phyloP scores from a whole-genome alignment of 2,797 vertebrate genomes.

The Echiichthys vipera region DNA sequence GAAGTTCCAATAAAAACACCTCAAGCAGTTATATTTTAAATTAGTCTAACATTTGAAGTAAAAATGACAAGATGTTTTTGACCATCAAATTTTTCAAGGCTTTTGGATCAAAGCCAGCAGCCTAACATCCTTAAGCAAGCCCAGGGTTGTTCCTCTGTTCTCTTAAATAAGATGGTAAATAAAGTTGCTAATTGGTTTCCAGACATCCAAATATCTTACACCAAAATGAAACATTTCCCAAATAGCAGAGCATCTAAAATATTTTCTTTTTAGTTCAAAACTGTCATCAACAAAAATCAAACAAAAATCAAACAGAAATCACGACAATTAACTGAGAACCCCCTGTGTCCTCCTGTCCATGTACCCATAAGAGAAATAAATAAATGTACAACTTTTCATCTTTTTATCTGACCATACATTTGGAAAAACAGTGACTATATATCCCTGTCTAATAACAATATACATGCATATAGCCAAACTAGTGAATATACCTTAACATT shows the following conservation, averaged over 20 bases:
- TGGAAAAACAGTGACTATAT: background rate
- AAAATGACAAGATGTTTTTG: slow-evolving; percentile 24
- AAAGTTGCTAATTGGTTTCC: slow-evolving; percentile 44
- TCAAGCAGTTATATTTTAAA: background rate
- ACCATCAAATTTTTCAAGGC: slow-evolving; percentile 4
- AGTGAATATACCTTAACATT: background rate
- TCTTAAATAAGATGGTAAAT: slow-evolving; percentile 22
- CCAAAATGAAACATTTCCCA: slow-evolving; percentile 24
- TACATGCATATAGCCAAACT: background rate
- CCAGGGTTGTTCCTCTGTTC: slow-evolving; percentile 45
- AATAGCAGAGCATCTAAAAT: slow-evolving; percentile 2
- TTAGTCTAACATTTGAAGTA: slow-evolving; percentile 10
- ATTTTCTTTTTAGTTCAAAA: slow-evolving; percentile 15
- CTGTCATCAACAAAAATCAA: slow-evolving; percentile 17
- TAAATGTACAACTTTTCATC: background rate
- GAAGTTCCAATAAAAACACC: background rate
- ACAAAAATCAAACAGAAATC: too few species aligned
- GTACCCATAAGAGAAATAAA: background rate
- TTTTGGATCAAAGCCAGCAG: slow-evolving; percentile 36
- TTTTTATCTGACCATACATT: background rate
- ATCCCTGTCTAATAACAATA: background rate
- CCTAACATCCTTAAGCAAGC: slow-evolving; percentile 60
- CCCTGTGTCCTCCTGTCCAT: too few species aligned
- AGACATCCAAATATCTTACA: slow-evolving; percentile 31
- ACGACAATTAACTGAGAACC: slow-evolving; percentile 20